Conservation (phyloP, 2,113 vertebrate species). For the Geococcyx californianus region DNA sequence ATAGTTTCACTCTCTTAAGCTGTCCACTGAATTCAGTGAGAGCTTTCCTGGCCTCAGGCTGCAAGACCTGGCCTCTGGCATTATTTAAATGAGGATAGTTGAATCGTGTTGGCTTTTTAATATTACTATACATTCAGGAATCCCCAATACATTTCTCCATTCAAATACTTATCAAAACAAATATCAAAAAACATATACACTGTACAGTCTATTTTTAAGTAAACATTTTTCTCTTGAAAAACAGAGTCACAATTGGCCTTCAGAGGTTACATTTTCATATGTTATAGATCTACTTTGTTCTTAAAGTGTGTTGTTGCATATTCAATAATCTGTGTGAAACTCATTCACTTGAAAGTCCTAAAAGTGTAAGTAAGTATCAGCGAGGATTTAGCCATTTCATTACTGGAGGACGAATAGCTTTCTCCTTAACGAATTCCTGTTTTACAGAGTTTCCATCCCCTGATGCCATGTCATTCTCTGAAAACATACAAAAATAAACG, state of each 20-base stretch:
- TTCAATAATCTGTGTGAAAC: slow-evolving; percentile 38
- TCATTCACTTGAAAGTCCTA: slow-evolving; percentile 29
- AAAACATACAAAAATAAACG: slow-evolving; percentile 15
- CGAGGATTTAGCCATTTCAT: slow-evolving; percentile 88
- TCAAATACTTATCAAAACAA: slow-evolving; percentile 58
- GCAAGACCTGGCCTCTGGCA: background rate
- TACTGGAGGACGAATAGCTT: slow-evolving; percentile 63
- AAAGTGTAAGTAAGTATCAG: slow-evolving; percentile 74
- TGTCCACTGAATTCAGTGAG: background rate
- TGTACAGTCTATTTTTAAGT: slow-evolving; percentile 67
- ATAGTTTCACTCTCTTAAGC: background rate
- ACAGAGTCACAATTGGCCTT: slow-evolving; percentile 49
- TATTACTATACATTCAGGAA: slow-evolving; percentile 65
- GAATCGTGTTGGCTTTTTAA: background rate
- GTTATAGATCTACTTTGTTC: slow-evolving; percentile 45
- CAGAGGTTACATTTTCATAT: slow-evolving; percentile 56
- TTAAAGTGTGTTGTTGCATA: slow-evolving; percentile 60
- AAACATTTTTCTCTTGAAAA: slow-evolving; percentile 49
- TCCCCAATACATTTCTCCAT: slow-evolving; percentile 38
- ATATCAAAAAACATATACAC: slow-evolving; percentile 60
- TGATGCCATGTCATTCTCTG: slow-evolving; percentile 85
- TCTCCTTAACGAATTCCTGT: slow-evolving; percentile 77
- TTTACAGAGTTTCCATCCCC: slow-evolving; percentile 83
- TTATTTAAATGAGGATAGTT: background rate
- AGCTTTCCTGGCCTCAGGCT: background rate